Evolutionary conservation across 1,140 invertebrate genomes (phyloP).

Genomic region (Drosophila miranda): DNA sequence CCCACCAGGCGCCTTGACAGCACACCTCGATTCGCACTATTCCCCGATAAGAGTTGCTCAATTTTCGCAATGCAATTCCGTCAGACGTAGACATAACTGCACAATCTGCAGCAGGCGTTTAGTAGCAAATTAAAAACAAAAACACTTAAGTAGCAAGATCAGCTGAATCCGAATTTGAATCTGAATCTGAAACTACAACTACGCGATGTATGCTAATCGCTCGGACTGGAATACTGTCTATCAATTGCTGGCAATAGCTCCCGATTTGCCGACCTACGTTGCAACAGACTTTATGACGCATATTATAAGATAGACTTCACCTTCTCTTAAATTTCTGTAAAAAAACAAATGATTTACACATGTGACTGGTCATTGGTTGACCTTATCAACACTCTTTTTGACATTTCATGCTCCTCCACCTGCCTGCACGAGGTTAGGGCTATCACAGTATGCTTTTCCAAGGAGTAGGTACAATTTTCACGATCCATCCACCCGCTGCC

Average conservation of each 20-base stretch:
- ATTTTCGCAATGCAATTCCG: slow-evolving; percentile 35
- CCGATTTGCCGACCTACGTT: slow-evolving; percentile 35
- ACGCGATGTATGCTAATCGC: slow-evolving; percentile 48
- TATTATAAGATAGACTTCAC: no score
- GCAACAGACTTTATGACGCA: neutral
- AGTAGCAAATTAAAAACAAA: slow-evolving; percentile 48
- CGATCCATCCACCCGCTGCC: slow-evolving; percentile 22
- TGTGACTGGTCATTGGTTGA: no score
- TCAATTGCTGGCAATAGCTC: slow-evolving; percentile 51
- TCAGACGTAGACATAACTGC: slow-evolving; percentile 33
- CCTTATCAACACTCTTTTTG: slow-evolving; percentile 12
- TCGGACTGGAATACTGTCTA: slow-evolving; percentile 1
- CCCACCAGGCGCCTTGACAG: slow-evolving; percentile 36
- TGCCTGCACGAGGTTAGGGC: neutral
- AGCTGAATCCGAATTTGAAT: slow-evolving; percentile 33
- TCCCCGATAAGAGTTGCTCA: slow-evolving; percentile 48
- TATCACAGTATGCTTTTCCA: neutral
- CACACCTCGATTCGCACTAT: slow-evolving; percentile 25
- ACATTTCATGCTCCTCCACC: slow-evolving; percentile 12
- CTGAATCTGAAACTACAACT: slow-evolving; percentile 32
- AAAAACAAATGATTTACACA: no score
- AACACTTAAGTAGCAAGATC: slow-evolving; percentile 41
- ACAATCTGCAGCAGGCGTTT: slow-evolving; percentile 35
- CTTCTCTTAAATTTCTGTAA: no score
- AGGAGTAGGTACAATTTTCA: slow-evolving; percentile 8